These are phyloP conservation scores for Ditula angustiorana DNA, from an alignment of 2,888 invertebrate species.

Conservation along the genomic window DNA sequence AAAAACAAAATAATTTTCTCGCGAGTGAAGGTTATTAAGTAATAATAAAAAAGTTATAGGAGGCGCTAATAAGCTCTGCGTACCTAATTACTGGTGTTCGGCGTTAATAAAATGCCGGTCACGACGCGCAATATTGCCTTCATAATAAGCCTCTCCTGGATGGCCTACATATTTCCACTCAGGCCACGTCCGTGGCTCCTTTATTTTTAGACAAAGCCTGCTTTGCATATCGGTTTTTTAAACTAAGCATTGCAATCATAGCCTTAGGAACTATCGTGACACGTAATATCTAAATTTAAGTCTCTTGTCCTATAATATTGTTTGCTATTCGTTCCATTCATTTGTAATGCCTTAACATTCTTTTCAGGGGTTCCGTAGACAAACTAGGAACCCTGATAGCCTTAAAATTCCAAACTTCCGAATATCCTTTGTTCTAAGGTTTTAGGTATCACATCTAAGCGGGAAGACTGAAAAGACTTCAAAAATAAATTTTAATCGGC, in stretches of 20 bases:
- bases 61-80: constrained; percentile 19
- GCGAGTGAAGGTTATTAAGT: neutral
- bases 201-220: constrained; percentile 71
- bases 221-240: constrained; percentile 60
- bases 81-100: constrained; percentile 47
- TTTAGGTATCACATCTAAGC: no score
- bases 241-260: neutral
- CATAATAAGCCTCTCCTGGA: constrained; percentile 67
- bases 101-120: constrained; percentile 67
- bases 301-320: neutral
- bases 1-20: neutral
- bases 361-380: no score
- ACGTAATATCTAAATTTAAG: neutral
- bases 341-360: neutral
- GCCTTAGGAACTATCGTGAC: neutral
- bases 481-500: no score
- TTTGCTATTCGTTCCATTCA: neutral
- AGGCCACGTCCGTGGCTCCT: constrained; percentile 54
- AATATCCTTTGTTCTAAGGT: no score
- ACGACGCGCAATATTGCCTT: constrained; percentile 72
- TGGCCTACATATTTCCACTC: constrained; percentile 44
- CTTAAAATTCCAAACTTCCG: no score
- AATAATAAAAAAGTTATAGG: neutral
- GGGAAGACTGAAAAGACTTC: no score
- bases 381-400: no score